Conservation (phyloP, 2,888 invertebrate species). For the Sarcophaga caerulescens region DNA sequence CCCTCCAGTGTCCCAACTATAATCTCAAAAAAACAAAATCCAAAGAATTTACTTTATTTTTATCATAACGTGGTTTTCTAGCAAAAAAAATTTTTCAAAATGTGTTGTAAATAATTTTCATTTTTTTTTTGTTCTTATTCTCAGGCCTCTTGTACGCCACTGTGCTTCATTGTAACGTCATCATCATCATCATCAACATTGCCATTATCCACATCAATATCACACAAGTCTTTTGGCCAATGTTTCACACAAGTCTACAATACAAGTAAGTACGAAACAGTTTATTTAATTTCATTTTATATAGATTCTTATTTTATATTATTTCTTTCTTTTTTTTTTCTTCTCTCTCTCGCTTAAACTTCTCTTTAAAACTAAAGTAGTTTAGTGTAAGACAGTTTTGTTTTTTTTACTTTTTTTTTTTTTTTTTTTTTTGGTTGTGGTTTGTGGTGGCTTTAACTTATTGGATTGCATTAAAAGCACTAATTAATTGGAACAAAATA, state of each 20-base stretch:
- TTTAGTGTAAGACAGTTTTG: constrained; percentile 54
- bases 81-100: too few species aligned
- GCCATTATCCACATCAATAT: constrained; percentile 68
- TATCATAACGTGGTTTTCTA: too few species aligned
- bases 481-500: constrained; percentile 81
- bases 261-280: constrained; percentile 60
- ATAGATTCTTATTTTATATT: background rate
- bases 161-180: constrained; percentile 54
- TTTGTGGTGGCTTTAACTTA: constrained; percentile 75
- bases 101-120: background rate
- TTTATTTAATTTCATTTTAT: constrained; percentile 61
- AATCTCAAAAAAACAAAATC: too few species aligned
- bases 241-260: constrained; percentile 59
- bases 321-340: background rate
- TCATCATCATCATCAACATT: constrained; percentile 60
- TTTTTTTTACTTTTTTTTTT: constrained; percentile 41
- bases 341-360: background rate
- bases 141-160: constrained; percentile 1
- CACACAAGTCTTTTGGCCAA: constrained; percentile 62
- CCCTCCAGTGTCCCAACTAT: too few species aligned
- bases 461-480: constrained; percentile 81
- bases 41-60: too few species aligned
- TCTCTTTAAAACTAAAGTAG: constrained; percentile 47
- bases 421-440: constrained; percentile 39
- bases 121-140: background rate